Percentiles rank a stretch among this genome's conserved stretches.
Evolutionary conservation across 2,888 invertebrate genomes (phyloP).

Genomic region (Chelonus formosanus): DNA sequence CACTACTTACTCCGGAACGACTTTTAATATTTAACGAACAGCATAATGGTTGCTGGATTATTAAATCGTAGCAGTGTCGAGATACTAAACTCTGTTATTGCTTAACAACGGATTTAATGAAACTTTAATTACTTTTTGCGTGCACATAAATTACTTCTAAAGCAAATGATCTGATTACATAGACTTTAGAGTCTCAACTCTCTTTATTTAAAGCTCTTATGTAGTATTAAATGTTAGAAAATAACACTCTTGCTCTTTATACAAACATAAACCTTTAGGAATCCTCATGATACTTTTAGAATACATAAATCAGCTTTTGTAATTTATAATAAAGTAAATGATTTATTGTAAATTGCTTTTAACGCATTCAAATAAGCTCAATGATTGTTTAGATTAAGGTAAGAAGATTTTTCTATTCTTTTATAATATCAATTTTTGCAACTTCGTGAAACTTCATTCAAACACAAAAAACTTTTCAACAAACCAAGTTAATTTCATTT

Average conservation of each 20-base stretch:
- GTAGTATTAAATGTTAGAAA: background rate
- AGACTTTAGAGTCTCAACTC: slow-evolving; percentile 2
- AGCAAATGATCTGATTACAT: slow-evolving; percentile 1
- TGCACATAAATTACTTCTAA: slow-evolving; percentile 13
- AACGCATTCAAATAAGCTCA: too few relatives aligned
- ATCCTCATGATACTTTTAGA: too few relatives aligned
- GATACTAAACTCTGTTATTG: slow-evolving; percentile 9
- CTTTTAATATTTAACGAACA: slow-evolving; percentile 22
- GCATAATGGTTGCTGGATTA: slow-evolving; percentile 24
- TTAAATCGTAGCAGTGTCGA: slow-evolving; percentile 18
- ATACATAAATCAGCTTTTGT: too few relatives aligned
- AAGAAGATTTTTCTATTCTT: too few relatives aligned
- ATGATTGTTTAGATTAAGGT: too few relatives aligned
- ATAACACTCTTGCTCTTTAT: slow-evolving; percentile 17
- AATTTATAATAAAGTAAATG: too few relatives aligned
- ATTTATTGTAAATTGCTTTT: too few relatives aligned
- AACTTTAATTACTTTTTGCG: slow-evolving; percentile 24
- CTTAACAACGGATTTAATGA: slow-evolving; percentile 11
- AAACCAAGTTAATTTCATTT: too few relatives aligned
- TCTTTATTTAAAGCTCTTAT: background rate
- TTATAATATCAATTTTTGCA: too few relatives aligned
- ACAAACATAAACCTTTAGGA: background rate
- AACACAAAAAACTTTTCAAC: too few relatives aligned
- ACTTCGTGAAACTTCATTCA: too few relatives aligned
- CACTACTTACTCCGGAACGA: background rate